Conservation (phyloP, 2,888 invertebrate genomes). For the Microctonus hyperodae region DNA sequence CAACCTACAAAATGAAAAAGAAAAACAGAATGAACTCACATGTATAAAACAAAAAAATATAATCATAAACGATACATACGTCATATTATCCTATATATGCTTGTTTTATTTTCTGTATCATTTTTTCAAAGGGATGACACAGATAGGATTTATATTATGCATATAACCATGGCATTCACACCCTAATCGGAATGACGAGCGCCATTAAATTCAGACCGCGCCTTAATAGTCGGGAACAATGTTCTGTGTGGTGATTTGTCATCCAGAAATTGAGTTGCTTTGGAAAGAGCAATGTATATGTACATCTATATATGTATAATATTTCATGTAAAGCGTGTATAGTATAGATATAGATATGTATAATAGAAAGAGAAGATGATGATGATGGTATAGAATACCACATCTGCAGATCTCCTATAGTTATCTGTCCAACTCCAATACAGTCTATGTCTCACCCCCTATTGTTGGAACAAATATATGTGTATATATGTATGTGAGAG, state of each 20-base stretch:
- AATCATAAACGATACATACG: conserved; percentile 13
- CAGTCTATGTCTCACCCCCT: conserved; percentile 23
- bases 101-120: not conserved
- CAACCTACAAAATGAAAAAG: conserved; percentile 4
- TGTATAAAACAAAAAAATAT: too few relatives aligned
- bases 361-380: too few relatives aligned
- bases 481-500: not conserved
- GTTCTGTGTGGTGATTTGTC: conserved; percentile 51
- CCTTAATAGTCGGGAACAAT: conserved; percentile 53
- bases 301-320: too few relatives aligned
- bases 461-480: conserved; percentile 24
- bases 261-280: conserved; percentile 56
- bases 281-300: conserved; percentile 17
- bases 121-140: not conserved
- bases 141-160: conserved; percentile 40
- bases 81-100: conserved; percentile 9
- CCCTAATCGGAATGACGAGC: conserved; percentile 51
- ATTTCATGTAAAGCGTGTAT: too few relatives aligned
- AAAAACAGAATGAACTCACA: too few relatives aligned
- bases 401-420: too few relatives aligned
- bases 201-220: conserved; percentile 54
- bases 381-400: too few relatives aligned
- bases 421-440: too few relatives aligned
- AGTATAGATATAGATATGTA: too few relatives aligned
- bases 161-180: conserved; percentile 48